Evolutionary conservation across 2,113 vertebrate species (phyloP), one percentile per base, ranked within the genome.

Genomic region (Aptenodytes patagonicus): DNA sequence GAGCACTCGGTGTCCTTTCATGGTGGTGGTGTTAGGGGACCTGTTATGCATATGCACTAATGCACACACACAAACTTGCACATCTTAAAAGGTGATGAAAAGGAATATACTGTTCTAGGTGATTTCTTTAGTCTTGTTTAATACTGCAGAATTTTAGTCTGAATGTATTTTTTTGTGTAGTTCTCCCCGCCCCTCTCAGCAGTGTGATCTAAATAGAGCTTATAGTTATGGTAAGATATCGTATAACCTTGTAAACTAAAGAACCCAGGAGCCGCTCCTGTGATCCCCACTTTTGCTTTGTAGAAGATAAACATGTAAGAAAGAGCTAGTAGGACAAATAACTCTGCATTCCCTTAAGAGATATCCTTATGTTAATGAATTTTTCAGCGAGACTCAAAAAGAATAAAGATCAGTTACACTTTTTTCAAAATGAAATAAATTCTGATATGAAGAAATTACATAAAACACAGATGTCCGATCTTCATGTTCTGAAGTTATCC

Each of bases 1-100:
- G 21, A 61, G 42, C 17, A 1, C 44, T 65, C 0, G 0, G 25
- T 32, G 10, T 61, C 62, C 32, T 70, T 69, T 60, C 14, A 0
- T 49, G 40, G 2, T 40, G 22, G 24, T 24, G 78, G 7, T 64
- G 8, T 9, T 15, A 47, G 28, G 58, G 66, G 9, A 42, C 17
- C 22, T 66, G 44, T 76, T 70, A 24, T 0, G 15, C 90, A 1
- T n/a, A 0, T 40, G 46, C 5, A 7, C 28, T 58, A 1, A 31
- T 46, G 36, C 38, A 18, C 0, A 3, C 11, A 17, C 5, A 8
- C 28, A 13, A 13, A 26, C 17, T 36, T 75, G 36, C 5, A 29
- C 8, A 4, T 46, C 17, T 64, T 88, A 46, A 68, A n/a, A 68
- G 29, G 32, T 1, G 1, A 47, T 75, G 36, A 69, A 75, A 69